Evolutionary conservation across 1,140 invertebrate genomes (phyloP).

Genomic region (Drosophila ambigua): DNA sequence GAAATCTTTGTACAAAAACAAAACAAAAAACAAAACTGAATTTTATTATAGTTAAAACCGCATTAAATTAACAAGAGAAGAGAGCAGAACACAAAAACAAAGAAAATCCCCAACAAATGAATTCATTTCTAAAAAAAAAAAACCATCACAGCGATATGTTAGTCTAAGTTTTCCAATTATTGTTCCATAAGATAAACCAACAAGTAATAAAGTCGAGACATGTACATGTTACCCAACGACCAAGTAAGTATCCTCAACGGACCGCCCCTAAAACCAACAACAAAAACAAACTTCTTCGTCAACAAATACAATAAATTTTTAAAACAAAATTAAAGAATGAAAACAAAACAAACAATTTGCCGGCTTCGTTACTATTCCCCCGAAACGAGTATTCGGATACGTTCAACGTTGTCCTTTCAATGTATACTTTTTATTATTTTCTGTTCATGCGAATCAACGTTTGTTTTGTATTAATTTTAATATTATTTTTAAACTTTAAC

Average conservation of each 20-base stretch:
- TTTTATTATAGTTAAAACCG: slow-evolving; percentile 25
- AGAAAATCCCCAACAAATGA: slow-evolving; percentile 41
- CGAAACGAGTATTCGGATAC: slow-evolving; percentile 44
- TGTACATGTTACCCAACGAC: slow-evolving; percentile 40
- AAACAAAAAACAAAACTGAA: slow-evolving; percentile 15
- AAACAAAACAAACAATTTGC: slow-evolving; percentile 32
- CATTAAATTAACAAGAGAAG: too few species aligned
- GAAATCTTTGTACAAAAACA: slow-evolving; percentile 41
- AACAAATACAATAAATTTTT: slow-evolving; percentile 21
- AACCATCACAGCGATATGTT: slow-evolving; percentile 56
- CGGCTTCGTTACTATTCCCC: slow-evolving; percentile 58
- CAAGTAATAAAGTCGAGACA: slow-evolving; percentile 47
- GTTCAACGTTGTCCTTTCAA: slow-evolving; percentile 50
- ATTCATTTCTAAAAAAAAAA: slow-evolving; percentile 11
- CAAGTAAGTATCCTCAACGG: slow-evolving; percentile 62
- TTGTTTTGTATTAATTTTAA: slow-evolving; percentile 51
- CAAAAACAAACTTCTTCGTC: slow-evolving; percentile 15
- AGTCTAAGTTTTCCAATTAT: slow-evolving; percentile 72
- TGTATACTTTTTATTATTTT: slow-evolving; percentile 39
- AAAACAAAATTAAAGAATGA: slow-evolving; percentile 49
- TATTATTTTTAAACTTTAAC: slow-evolving; percentile 52
- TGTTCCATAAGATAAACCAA: slow-evolving; percentile 67
- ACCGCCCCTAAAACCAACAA: not conserved
- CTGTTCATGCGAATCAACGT: slow-evolving; percentile 37
- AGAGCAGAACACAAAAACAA: slow-evolving; percentile 25